Conservation (phyloP, 2,797 vertebrate species). For the Telmatherina bonti region DNA sequence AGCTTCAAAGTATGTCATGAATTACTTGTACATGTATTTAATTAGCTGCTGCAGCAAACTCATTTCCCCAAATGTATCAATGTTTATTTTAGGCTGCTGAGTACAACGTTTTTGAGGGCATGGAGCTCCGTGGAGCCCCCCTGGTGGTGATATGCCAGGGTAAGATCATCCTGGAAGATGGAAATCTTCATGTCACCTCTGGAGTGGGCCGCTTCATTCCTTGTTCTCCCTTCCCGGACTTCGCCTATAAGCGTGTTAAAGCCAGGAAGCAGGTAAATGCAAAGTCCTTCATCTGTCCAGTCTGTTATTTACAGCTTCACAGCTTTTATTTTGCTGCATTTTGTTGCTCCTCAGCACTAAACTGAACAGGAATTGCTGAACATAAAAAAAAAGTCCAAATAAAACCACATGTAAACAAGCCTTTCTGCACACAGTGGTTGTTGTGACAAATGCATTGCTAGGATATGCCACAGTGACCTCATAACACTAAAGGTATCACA, state of each 20-base stretch:
- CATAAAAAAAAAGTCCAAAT: neutral
- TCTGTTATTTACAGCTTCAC: neutral
- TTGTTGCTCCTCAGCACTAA: neutral
- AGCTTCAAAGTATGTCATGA: neutral
- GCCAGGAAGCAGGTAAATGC: conserved; percentile 93
- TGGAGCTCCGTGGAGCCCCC: conserved; percentile 94
- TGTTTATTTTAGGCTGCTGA: conserved; percentile 86
- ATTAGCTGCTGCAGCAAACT: neutral
- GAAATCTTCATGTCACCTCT: conserved; percentile 89
- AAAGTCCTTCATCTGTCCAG: neutral
- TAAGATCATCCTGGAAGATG: conserved; percentile 95
- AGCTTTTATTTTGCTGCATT: neutral
- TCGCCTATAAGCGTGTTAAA: conserved; percentile 96
- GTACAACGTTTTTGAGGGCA: conserved; percentile 97
- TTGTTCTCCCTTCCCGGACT: conserved; percentile 92
- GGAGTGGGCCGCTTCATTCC: conserved; percentile 94
- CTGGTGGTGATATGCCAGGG: conserved; percentile 95
- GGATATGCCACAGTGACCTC: neutral
- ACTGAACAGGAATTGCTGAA: neutral
- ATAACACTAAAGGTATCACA: neutral
- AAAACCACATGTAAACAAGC: neutral
- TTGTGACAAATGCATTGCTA: neutral
- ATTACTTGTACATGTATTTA: neutral
- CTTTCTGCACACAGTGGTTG: neutral
- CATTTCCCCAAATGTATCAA: neutral